These are phyloP conservation scores for Agrochola macilenta DNA, from an alignment of 2,888 invertebrate species.

Conservation along the genomic window DNA sequence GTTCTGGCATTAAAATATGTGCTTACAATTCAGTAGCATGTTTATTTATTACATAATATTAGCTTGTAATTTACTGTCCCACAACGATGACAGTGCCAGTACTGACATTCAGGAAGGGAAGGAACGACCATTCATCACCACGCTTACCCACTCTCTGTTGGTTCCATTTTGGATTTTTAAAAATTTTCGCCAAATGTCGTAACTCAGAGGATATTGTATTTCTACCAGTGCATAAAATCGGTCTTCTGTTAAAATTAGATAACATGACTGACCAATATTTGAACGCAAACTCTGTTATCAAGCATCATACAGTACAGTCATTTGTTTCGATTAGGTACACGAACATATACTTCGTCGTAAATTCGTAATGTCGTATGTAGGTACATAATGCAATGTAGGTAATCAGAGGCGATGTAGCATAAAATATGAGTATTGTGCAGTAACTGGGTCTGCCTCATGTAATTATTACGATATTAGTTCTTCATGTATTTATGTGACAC, in stretches of 20 bases:
- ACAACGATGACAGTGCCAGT: background rate
- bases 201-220: background rate
- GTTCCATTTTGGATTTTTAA: no score
- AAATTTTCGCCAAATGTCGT: no score
- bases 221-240: background rate
- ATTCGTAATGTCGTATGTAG: conserved; percentile 8
- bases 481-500: conserved; percentile 39
- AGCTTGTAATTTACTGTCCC: background rate
- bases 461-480: conserved; percentile 54
- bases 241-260: background rate
- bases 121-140: background rate
- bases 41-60: conserved; percentile 15
- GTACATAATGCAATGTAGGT: conserved; percentile 36
- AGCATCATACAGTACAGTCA: background rate
- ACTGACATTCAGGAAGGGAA: background rate
- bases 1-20: background rate
- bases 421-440: conserved; percentile 27
- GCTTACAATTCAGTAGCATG: background rate
- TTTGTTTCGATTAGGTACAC: conserved; percentile 27
- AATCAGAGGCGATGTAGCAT: conserved; percentile 45
- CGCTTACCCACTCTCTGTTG: no score
- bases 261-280: conserved; percentile 3
- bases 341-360: conserved; percentile 19
- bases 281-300: conserved; percentile 18
- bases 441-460: conserved; percentile 14